Evolutionary conservation across 2,888 invertebrate genomes (phyloP), one percentile per base, ranked within the genome.

Genomic region (Diogma glabrata): DNA sequence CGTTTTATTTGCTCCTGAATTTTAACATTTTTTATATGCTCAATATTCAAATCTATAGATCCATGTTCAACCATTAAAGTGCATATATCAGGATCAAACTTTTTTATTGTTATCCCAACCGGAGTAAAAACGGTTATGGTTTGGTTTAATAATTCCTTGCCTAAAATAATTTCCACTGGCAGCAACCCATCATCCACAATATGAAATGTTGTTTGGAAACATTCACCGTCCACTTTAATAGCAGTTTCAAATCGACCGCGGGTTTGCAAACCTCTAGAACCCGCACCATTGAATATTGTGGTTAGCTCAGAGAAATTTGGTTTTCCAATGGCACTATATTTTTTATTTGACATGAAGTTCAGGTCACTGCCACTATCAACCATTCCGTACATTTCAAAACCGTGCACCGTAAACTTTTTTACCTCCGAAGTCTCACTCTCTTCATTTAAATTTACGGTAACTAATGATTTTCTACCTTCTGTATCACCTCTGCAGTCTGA

Each of bases 301-400:
- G n/a, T n/a, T n/a, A n/a, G n/a, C n/a, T n/a, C n/a, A n/a, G n/a
- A n/a, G 16, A 33, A 33, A 33, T 33, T 6, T 12, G 9, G 12
- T 16, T 33, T 12, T 6, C 33, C 33, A 33, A 33, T 33, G 12
- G 5, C 16, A 14, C 5, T 33, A 2, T 33, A 33, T 33, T 33
- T 33, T 12, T 33, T 33, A 6, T 33, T 6, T 12, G 33, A 14
- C 9, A 33, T 33, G 33, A 12, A 6, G 16, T 33, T 33, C 12
- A 33, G 16, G 33, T 33, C 82, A 79, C 69, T 84, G 84, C 66
- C 83, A 82, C 62, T 84, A 72, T 67, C 82, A 79, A 59, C 75
- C 76, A 62, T 81, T 74, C 64, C 85, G n/a, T n/a, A n/a, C n/a
- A n/a, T n/a, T n/a, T n/a, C n/a, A n/a, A n/a, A n/a, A n/a, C n/a